Base-by-base conservation (phyloP, 2,113 vertebrate genomes). In the Paralichthys olivaceus region DNA sequence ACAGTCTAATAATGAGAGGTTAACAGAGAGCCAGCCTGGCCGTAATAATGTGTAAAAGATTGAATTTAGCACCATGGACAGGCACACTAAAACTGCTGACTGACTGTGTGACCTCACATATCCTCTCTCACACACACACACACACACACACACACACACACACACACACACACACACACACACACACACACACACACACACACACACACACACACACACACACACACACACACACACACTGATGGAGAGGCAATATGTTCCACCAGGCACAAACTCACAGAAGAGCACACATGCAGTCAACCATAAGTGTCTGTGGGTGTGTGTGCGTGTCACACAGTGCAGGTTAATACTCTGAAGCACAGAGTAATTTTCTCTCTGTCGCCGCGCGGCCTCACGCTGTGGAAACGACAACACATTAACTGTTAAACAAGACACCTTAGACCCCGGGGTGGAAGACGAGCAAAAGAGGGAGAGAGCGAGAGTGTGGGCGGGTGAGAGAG, bases 361-460 rank as follows among this genome's bases (percentile, higher is more conserved):
- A 70, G 84, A 88, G 90, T 84, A 75, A 84, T 92, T 89, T 91
- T 87, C 85, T 80, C 77, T 77, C 64, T 87, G 87, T 89, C 84
- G 59, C 79, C 54, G 68, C 28, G 82, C 55, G 37, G 84, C 84
- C 87, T 82, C 84, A 80, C 65, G 57, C 88, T 89, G 88, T 64
- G 83, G 79, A 76, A 82, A 87, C 43, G 82, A 92, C 90, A 92
- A 86, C 85, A 88, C 88, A 87, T 89, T 92, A 91, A 88, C 85
- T 90, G 88, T 92, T 92, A 88, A 90, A 91, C 91, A 90, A 90
- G 85, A 87, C 87, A 89, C 90, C 87, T 90, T 81, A 80, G 85
- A 89, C 87, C 88, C 70, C 47, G 0, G 73, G 86, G 80, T 69
- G 77, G 77, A 72, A 22, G 56, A 43, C 7, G 57, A 68, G 75